A percentile compares a stretch with the other conserved stretches of the same genome.
phyloP scores from a whole-genome alignment of 1,140 invertebrate genomes.

The Cryptotermes secundus region DNA sequence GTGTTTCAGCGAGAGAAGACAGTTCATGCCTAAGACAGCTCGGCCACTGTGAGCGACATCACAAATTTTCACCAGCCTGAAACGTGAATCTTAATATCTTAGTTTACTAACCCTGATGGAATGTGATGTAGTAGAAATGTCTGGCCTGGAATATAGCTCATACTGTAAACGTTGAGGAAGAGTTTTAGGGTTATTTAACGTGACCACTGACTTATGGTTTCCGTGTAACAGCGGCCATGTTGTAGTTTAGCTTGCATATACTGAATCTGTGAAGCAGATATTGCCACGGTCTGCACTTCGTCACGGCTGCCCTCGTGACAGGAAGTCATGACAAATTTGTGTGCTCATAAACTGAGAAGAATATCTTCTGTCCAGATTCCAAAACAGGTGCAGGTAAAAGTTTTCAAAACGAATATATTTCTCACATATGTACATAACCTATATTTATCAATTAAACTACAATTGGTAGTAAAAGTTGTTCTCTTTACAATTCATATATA shows the following conservation, averaged over 20 bases:
- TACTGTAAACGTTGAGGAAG: constrained; percentile 15
- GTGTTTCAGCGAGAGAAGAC: no score
- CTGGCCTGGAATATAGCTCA: constrained; percentile 9
- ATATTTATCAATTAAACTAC: no score
- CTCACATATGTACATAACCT: no score
- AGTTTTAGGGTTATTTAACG: constrained; percentile 30
- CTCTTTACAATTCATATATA: no score
- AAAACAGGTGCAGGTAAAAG: no score
- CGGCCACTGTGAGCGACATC: no score
- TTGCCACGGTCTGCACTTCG: not conserved
- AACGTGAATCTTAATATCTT: no score
- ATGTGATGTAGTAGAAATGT: not conserved
- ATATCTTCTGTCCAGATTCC: not conserved
- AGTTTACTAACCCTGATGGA: not conserved
- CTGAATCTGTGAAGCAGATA: not conserved
- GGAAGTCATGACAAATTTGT: constrained; percentile 3
- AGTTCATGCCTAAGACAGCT: no score
- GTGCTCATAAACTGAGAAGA: not conserved
- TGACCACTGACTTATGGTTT: constrained; percentile 33
- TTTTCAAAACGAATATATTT: no score
- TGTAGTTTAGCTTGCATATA: not conserved
- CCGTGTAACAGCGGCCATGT: constrained; percentile 17
- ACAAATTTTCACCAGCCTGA: no score
- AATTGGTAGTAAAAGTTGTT: no score
- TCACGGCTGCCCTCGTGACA: not conserved